These are phyloP conservation scores for Camponotus pennsylvanicus DNA, from an alignment of 1,140 invertebrate species.

Conservation along the genomic window DNA sequence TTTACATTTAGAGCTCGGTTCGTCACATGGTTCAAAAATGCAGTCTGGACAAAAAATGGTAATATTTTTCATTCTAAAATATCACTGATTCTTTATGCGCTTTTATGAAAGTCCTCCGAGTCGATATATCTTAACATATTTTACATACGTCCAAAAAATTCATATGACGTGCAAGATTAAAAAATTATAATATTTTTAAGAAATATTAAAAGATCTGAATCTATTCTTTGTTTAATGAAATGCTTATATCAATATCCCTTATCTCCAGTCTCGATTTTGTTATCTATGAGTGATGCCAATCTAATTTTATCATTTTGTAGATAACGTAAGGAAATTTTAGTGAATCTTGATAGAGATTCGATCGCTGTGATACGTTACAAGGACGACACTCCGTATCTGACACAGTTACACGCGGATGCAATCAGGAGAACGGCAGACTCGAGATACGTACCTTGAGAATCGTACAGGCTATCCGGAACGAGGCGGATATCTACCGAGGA, in stretches of 20 bases:
- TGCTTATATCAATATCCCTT: neutral
- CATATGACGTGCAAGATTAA: neutral
- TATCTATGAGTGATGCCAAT: slow-evolving; percentile 3
- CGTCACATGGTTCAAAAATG: slow-evolving; percentile 6
- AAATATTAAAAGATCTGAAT: slow-evolving; percentile 17
- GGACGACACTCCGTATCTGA: slow-evolving; percentile 30
- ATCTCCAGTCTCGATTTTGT: slow-evolving; percentile 22
- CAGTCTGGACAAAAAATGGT: neutral
- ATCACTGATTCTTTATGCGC: neutral
- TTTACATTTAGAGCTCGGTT: neutral
- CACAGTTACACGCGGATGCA: slow-evolving; percentile 11
- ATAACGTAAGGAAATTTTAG: slow-evolving; percentile 4
- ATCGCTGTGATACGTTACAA: slow-evolving; percentile 29
- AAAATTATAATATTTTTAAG: neutral
- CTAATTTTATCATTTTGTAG: slow-evolving; percentile 24
- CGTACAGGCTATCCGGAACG: slow-evolving; percentile 8
- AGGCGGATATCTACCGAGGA: slow-evolving; percentile 12
- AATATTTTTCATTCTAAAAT: neutral
- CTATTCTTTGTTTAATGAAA: neutral
- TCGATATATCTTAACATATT: neutral
- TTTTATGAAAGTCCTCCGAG: neutral
- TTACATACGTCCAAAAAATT: neutral
- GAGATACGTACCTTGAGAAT: slow-evolving; percentile 13
- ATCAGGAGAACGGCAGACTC: neutral
- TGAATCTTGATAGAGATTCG: neutral